A percentile compares a stretch with the other conserved stretches of the same genome.
Evolutionary conservation across 2,113 vertebrate genomes (phyloP).

Genomic region (Motacilla tschutschensis): DNA sequence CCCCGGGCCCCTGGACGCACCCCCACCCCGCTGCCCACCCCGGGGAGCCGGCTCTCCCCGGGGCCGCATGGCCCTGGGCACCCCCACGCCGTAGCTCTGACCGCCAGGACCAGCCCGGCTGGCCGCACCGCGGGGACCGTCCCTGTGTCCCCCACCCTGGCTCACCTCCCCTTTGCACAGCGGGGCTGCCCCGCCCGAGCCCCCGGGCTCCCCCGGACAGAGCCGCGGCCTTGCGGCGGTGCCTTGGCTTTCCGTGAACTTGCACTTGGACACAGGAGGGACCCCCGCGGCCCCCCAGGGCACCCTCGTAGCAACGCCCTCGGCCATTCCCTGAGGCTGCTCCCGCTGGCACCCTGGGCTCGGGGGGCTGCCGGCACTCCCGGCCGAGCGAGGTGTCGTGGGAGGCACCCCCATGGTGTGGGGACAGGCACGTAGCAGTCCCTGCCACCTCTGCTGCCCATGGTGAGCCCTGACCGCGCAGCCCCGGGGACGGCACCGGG

Average conservation of each 20-base stretch:
- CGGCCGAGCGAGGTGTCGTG: accelerated
- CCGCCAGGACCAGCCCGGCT: neutral
- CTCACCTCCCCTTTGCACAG: constrained; percentile 33
- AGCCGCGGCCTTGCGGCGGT: constrained; percentile 28
- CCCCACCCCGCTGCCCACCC: neutral
- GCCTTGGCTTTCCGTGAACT: constrained; percentile 60
- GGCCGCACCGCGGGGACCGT: neutral
- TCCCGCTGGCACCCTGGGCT: neutral
- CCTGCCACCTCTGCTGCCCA: neutral
- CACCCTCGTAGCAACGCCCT: neutral
- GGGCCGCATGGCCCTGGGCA: neutral
- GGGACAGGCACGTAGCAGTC: neutral
- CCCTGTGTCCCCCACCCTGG: neutral
- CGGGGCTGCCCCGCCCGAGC: neutral
- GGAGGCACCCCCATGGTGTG: accelerated
- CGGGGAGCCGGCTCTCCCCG: neutral
- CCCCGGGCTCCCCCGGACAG: neutral
- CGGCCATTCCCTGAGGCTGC: neutral
- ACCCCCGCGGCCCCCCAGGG: neutral
- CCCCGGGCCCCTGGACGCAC: neutral
- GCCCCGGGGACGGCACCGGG: neutral
- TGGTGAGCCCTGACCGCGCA: neutral
- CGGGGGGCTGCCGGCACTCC: neutral
- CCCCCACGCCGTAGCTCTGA: neutral
- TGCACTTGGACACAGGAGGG: constrained; percentile 27